phyloP scores from a whole-genome alignment of 2,113 vertebrate genomes.

The Balaenoptera acutorostrata region DNA sequence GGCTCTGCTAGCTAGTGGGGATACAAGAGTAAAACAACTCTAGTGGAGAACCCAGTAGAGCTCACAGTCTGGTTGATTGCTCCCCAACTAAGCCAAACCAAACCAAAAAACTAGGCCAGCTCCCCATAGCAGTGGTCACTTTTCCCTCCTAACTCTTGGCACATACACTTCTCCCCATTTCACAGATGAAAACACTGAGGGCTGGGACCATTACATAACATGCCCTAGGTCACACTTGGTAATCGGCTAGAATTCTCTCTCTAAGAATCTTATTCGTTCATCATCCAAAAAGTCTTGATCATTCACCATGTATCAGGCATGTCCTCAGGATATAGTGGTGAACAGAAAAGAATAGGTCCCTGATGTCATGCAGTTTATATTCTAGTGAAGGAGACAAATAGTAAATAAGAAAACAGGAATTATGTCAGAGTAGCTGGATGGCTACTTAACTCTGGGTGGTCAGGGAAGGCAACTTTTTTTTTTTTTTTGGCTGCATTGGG shows the following conservation, averaged over 20 bases:
- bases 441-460: neutral
- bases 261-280: neutral
- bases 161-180: neutral
- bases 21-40: neutral
- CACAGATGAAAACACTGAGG: neutral
- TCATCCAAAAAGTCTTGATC: neutral
- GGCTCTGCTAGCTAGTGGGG: neutral
- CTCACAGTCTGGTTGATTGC: too few relatives aligned
- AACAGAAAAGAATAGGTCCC: neutral
- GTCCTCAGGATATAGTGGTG: neutral
- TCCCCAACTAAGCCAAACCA: neutral
- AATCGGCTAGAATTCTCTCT: neutral
- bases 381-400: neutral
- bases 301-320: neutral
- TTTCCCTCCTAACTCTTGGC: neutral
- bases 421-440: neutral
- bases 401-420: neutral
- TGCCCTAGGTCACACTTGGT: neutral
- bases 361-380: neutral
- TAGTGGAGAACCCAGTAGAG: neutral
- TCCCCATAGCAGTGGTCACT: neutral
- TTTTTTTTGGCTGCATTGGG: too few relatives aligned
- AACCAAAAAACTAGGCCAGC: neutral
- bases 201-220: neutral
- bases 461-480: neutral